Conservation (phyloP, 2,113 vertebrate species). For the Solea senegalensis region DNA sequence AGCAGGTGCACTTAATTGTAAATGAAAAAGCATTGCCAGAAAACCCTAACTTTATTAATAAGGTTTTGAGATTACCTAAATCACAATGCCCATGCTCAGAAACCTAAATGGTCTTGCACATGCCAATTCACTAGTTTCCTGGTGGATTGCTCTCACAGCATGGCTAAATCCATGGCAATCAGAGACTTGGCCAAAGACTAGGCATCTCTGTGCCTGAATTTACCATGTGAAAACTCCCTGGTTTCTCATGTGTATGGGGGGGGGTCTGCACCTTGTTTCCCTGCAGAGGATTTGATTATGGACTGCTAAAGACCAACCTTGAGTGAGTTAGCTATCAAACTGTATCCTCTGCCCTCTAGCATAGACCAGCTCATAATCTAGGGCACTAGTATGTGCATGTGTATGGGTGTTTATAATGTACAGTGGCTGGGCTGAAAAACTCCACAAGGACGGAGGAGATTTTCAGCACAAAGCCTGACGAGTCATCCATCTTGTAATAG, state of each 20-base stretch:
- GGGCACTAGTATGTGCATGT: slow-evolving; percentile 33
- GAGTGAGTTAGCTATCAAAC: slow-evolving; percentile 14
- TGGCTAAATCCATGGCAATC: slow-evolving; percentile 46
- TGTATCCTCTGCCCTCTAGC: slow-evolving; percentile 37
- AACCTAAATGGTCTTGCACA: slow-evolving; percentile 60
- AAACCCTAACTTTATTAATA: slow-evolving; percentile 60
- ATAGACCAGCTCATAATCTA: slow-evolving; percentile 42
- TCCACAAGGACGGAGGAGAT: slow-evolving; percentile 57
- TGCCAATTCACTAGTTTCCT: slow-evolving; percentile 59
- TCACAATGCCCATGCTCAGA: slow-evolving; percentile 45
- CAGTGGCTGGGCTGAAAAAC: slow-evolving; percentile 43
- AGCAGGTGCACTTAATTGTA: slow-evolving; percentile 56
- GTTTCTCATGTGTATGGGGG: slow-evolving; percentile 11
- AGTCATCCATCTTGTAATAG: slow-evolving; percentile 76
- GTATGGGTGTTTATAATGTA: slow-evolving; percentile 19
- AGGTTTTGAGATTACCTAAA: slow-evolving; percentile 57
- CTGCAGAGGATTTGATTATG: slow-evolving; percentile 7
- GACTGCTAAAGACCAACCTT: slow-evolving; percentile 21
- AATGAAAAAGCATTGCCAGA: slow-evolving; percentile 46
- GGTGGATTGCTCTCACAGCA: slow-evolving; percentile 49
- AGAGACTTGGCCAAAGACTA: slow-evolving; percentile 27
- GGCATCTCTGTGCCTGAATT: slow-evolving; percentile 11
- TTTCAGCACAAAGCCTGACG: slow-evolving; percentile 68
- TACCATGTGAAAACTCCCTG: slow-evolving; percentile 12
- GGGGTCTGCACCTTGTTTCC: slow-evolving; percentile 11